phyloP scores from a whole-genome alignment of 53 echinoderm and acorn worm genomes.

The Hippasteria phrygiana region DNA sequence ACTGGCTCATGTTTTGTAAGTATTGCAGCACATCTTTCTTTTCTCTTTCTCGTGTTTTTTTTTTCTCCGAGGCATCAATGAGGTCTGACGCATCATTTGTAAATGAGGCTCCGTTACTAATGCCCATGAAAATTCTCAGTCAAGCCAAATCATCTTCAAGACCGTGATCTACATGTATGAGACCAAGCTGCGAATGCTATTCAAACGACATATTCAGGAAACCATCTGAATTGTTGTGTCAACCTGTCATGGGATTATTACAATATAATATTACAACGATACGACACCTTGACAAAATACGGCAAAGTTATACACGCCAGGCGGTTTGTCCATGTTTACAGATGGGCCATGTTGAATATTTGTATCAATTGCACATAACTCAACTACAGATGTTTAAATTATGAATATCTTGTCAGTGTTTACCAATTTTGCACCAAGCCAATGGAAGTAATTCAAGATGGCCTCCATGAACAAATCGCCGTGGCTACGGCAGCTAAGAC shows the following conservation, averaged over 20 bases:
- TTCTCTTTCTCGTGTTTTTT: not conserved
- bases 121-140: not conserved
- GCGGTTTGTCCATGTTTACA: not conserved
- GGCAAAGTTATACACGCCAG: not conserved
- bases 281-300: not conserved
- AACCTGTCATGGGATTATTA: not conserved
- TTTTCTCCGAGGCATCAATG: not conserved
- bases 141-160: constrained; percentile 18
- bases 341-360: not conserved
- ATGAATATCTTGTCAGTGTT: not conserved
- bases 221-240: too few relatives aligned
- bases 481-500: constrained; percentile 49
- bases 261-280: not conserved
- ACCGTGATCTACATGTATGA: too few relatives aligned
- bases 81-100: not conserved
- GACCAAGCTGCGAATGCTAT: too few relatives aligned
- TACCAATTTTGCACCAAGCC: too few relatives aligned
- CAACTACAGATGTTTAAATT: not conserved
- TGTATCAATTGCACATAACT: not conserved
- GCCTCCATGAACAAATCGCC: constrained; percentile 40
- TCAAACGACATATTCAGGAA: too few relatives aligned
- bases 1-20: not conserved
- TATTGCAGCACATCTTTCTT: not conserved
- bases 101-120: not conserved
- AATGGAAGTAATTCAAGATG: constrained; percentile 28